These are phyloP conservation scores for Brachypterus glaber DNA, from an alignment of 2,888 invertebrate genomes.

Conservation along the genomic window DNA sequence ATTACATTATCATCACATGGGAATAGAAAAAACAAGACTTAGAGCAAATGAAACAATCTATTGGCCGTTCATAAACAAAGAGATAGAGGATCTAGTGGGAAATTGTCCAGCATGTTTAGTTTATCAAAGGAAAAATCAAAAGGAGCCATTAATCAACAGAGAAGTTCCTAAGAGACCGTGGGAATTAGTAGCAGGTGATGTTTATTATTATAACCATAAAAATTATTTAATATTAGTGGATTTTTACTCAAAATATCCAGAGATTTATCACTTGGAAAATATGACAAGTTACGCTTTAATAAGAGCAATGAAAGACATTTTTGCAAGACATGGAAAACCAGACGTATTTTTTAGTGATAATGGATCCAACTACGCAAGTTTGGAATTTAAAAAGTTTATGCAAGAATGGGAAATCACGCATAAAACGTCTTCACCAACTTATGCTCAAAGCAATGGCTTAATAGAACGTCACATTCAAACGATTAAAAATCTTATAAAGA, in stretches of 20 bases:
- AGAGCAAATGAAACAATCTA: slow-evolving; percentile 7
- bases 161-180: slow-evolving; percentile 20
- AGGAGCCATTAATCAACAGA: slow-evolving; percentile 19
- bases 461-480: slow-evolving; percentile 20
- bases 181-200: slow-evolving; percentile 20
- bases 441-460: slow-evolving; percentile 19
- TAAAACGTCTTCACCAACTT: slow-evolving; percentile 16
- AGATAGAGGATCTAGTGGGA: slow-evolving; percentile 12
- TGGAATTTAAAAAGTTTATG: slow-evolving; percentile 16
- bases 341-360: slow-evolving; percentile 20
- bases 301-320: slow-evolving; percentile 18
- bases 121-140: slow-evolving; percentile 14
- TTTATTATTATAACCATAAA: slow-evolving; percentile 20
- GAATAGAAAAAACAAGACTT: slow-evolving; percentile 4
- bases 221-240: slow-evolving; percentile 23
- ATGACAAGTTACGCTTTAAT: slow-evolving; percentile 19
- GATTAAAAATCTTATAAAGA: slow-evolving; percentile 17
- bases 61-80: slow-evolving; percentile 10
- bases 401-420: slow-evolving; percentile 19
- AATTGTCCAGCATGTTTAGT: slow-evolving; percentile 23
- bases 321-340: slow-evolving; percentile 22
- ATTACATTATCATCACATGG: slow-evolving; percentile 10
- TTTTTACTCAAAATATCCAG: slow-evolving; percentile 23
- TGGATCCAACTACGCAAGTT: slow-evolving; percentile 20
- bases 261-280: slow-evolving; percentile 17